Evolutionary conservation across 1,140 invertebrate genomes (phyloP).

Genomic region (Littorina saxatilis): DNA sequence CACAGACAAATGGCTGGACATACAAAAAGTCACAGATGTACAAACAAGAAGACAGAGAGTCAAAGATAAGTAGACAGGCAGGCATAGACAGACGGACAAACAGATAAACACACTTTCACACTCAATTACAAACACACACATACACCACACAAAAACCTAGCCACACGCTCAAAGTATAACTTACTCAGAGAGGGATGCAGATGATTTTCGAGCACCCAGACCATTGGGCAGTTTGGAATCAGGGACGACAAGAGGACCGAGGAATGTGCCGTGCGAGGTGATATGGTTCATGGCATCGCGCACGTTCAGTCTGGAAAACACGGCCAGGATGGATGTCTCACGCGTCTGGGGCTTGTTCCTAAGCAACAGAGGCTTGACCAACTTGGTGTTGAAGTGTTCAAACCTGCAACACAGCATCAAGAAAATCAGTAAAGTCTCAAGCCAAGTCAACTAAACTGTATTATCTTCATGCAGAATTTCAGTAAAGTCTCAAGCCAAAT

Average conservation of each 20-base stretch:
- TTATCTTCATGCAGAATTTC: too few species aligned
- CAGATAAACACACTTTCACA: too few species aligned
- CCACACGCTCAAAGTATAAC: background rate
- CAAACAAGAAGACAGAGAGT: too few species aligned
- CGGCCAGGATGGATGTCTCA: conserved; percentile 95
- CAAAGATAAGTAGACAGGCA: too few species aligned
- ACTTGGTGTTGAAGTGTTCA: conserved; percentile 95
- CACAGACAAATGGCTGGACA: too few species aligned
- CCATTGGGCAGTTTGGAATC: conserved; percentile 36
- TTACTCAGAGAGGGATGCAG: background rate
- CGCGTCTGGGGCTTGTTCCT: conserved; percentile 87
- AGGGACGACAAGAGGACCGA: conserved; percentile 24
- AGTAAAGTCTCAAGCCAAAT: too few species aligned
- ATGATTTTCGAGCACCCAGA: conserved; percentile 26
- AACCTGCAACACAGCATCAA: conserved; percentile 86
- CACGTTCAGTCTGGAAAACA: conserved; percentile 94
- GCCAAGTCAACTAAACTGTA: too few species aligned
- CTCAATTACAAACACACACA: too few species aligned
- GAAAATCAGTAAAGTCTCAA: too few species aligned
- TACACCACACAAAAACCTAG: too few species aligned
- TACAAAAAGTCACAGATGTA: too few species aligned
- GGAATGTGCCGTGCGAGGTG: conserved; percentile 32
- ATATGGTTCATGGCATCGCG: conserved; percentile 83
- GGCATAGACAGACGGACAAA: too few species aligned
- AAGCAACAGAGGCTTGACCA: conserved; percentile 91